Evolutionary conservation across 2,888 invertebrate species (phyloP), one percentile per base, ranked within the genome.

Genomic region (Morpho helenor): DNA sequence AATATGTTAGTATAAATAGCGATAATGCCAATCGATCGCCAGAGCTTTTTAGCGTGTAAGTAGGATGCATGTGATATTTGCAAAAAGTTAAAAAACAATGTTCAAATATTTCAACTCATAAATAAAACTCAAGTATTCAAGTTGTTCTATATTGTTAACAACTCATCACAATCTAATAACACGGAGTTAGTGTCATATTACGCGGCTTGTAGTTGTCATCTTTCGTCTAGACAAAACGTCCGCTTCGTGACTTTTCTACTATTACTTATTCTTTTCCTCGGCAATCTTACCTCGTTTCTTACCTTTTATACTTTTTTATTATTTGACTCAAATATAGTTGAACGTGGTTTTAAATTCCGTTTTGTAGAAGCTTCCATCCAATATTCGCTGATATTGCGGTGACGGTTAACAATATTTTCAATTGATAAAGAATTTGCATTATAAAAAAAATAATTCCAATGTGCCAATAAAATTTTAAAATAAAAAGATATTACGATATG

Each of bases 191-290:
- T 64, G 70, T 69, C 66, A 64, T 65, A 62, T 69, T 69, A 68
- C 69, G 70, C 68, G 16, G 73, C 70, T 70, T 60, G 71, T 66
- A 66, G 73, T 76, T 78, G 77, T 78, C 80, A 76, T 77, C 79
- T 75, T 75, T 72, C 61, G 87, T 87, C 87, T 88, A 87, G 87
- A 88, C 88, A 84, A 81, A 80, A 77, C 76, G 74, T 70, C 72
- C 67, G 76, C 77, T 77, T 79, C 85, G 87, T 85, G 87, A 85
- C 88, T 88, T 86, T 84, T 83, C 77, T 81, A 74, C 81, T 75
- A 80, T 84, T 75, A 81, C 82, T 80, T 79, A 31, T 31, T 5
- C 80, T 72, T 76, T 83, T 79, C 82, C 79, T 80, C 81, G 82
- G 80, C 82, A 83, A 86, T 84, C 74, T 74, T 75, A 75, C 72